Conservation (phyloP, 2,888 invertebrate species). For the Raillietiella orientalis region DNA sequence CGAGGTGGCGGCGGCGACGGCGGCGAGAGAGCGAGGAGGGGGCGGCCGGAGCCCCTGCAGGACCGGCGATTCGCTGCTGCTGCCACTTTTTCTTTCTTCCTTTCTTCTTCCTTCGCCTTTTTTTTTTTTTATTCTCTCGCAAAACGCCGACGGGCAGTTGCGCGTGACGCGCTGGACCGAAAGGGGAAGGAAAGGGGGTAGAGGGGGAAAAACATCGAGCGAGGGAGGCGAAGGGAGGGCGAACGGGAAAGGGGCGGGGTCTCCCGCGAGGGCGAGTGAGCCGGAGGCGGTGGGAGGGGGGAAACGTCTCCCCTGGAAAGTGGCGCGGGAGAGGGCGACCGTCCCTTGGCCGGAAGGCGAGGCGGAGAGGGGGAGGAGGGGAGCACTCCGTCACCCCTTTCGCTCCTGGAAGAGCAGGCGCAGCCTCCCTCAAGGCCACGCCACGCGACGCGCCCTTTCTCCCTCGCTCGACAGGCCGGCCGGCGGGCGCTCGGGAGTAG, state of each 20-base stretch:
- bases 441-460: too few species aligned
- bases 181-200: conserved; percentile 2
- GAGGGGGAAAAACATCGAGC: conserved; percentile 2
- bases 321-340: conserved; percentile 3
- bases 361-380: conserved; percentile 5
- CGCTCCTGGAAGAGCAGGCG: too few species aligned
- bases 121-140: conserved; percentile 1
- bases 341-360: conserved; percentile 4
- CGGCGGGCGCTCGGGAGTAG: too few species aligned
- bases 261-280: neutral
- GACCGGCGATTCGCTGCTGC: neutral
- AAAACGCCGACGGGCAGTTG: neutral
- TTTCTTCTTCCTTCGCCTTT: conserved; percentile 1
- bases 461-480: too few species aligned
- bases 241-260: too few species aligned
- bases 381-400: conserved; percentile 3
- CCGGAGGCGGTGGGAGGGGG: neutral
- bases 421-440: too few species aligned
- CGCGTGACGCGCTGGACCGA: conserved; percentile 1
- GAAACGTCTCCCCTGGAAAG: conserved; percentile 3
- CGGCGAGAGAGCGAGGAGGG: neutral
- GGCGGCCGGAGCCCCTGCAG: too few species aligned
- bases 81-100: neutral
- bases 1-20: too few species aligned
- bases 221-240: conserved; percentile 1